These are phyloP conservation scores for Margarornis squamiger DNA, from an alignment of 2,797 vertebrate species.

Conservation along the genomic window DNA sequence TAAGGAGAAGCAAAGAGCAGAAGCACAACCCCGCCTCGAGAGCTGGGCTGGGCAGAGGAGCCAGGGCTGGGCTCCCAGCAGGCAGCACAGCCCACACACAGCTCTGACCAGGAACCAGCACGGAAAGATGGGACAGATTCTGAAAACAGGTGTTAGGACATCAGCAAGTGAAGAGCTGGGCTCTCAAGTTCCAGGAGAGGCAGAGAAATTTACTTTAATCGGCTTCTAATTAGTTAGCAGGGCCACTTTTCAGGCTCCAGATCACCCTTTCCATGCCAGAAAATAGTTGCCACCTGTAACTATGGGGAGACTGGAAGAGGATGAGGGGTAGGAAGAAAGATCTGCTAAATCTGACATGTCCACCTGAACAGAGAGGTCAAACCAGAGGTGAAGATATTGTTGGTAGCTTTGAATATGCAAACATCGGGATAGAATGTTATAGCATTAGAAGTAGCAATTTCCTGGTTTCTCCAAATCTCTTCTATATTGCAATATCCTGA, in stretches of 20 bases:
- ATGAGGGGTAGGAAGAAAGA: accelerated
- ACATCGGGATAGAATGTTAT: not conserved
- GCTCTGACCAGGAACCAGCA: not conserved
- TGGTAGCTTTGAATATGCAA: not conserved
- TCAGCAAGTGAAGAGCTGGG: not conserved
- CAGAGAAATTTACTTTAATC: not conserved
- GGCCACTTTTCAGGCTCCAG: not conserved
- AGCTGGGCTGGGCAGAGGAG: not conserved
- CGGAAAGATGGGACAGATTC: accelerated
- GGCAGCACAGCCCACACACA: not conserved
- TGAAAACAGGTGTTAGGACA: not conserved
- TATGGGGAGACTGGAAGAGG: not conserved
- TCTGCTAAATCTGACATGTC: not conserved
- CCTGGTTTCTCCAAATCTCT: not conserved
- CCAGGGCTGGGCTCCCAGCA: not conserved
- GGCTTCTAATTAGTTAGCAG: not conserved
- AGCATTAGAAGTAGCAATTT: not conserved
- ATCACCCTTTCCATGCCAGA: not conserved
- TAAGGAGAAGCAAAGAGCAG: not conserved
- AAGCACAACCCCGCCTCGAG: accelerated
- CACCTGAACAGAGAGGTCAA: not conserved
- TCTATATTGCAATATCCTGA: not conserved
- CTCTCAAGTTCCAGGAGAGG: not conserved
- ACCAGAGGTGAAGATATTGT: not conserved
- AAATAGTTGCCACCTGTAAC: not conserved